phyloP scores from a whole-genome alignment of 2,888 invertebrate genomes.

The Amphipyra berbera region DNA sequence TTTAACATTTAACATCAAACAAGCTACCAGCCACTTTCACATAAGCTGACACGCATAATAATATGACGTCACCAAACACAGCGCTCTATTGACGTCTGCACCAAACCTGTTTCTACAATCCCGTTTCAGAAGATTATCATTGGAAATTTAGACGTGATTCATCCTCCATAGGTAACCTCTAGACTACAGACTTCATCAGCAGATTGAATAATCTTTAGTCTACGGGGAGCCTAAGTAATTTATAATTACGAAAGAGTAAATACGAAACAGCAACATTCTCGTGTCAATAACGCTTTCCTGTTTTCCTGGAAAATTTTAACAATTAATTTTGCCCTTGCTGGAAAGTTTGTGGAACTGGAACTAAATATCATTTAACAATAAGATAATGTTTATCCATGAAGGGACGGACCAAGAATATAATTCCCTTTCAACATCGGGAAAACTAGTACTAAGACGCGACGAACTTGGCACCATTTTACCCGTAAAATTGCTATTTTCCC shows the following conservation, averaged over 20 bases:
- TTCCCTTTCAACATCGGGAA: too few relatives aligned
- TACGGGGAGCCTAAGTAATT: not conserved
- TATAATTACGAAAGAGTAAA: slow-evolving; percentile 16
- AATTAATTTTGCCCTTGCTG: slow-evolving; percentile 17
- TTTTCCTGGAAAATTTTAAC: slow-evolving; percentile 7
- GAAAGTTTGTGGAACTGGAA: too few relatives aligned
- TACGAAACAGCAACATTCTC: not conserved
- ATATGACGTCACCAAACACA: slow-evolving; percentile 7
- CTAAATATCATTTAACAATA: too few relatives aligned
- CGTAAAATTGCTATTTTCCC: too few relatives aligned
- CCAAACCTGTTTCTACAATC: slow-evolving; percentile 35
- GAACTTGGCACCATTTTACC: too few relatives aligned
- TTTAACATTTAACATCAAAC: too few relatives aligned
- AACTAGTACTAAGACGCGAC: too few relatives aligned
- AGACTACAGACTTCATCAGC: too few relatives aligned
- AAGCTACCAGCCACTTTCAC: not conserved
- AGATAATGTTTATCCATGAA: too few relatives aligned
- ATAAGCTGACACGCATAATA: not conserved
- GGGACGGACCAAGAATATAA: too few relatives aligned
- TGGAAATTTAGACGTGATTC: slow-evolving; percentile 4
- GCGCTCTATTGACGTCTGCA: slow-evolving; percentile 5
- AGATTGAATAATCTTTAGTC: too few relatives aligned
- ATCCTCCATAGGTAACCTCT: too few relatives aligned
- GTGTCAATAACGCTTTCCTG: not conserved
- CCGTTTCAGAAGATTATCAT: slow-evolving; percentile 1